phyloP scores from a whole-genome alignment of 1,140 invertebrate genomes.

The Drosophila willistoni region DNA sequence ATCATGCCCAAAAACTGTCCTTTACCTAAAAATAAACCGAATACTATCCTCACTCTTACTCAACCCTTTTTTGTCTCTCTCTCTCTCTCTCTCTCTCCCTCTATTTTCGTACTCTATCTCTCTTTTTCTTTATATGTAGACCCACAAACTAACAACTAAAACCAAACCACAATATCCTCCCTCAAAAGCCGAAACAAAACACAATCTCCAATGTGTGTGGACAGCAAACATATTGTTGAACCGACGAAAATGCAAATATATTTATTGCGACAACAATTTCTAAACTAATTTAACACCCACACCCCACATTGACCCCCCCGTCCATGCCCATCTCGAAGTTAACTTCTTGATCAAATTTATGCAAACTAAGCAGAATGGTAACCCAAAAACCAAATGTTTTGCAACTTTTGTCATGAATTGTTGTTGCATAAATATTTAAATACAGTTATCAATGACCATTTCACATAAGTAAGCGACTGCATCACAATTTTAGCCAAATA shows the following conservation, averaged over 20 bases:
- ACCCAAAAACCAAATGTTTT: conserved; percentile 48
- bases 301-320: background rate
- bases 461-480: background rate
- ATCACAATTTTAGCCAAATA: background rate
- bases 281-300: conserved; percentile 64
- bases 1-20: background rate
- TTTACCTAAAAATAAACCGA: conserved; percentile 7
- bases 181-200: conserved; percentile 7
- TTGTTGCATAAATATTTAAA: conserved; percentile 12
- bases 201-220: conserved; percentile 6
- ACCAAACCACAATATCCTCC: background rate
- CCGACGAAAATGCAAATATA: conserved; percentile 60
- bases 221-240: conserved; percentile 53
- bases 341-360: conserved; percentile 44
- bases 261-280: conserved; percentile 72
- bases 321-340: conserved; percentile 23
- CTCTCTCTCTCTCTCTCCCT: background rate
- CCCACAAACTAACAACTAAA: conserved; percentile 6
- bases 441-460: conserved; percentile 3
- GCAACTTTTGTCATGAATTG: conserved; percentile 53
- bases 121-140: background rate
- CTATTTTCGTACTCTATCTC: background rate
- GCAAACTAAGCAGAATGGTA: conserved; percentile 54
- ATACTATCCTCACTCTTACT: background rate
- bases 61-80: background rate